Evolutionary conservation across 2,888 invertebrate species (phyloP).

Genomic region (Drosophila meridionalis): DNA sequence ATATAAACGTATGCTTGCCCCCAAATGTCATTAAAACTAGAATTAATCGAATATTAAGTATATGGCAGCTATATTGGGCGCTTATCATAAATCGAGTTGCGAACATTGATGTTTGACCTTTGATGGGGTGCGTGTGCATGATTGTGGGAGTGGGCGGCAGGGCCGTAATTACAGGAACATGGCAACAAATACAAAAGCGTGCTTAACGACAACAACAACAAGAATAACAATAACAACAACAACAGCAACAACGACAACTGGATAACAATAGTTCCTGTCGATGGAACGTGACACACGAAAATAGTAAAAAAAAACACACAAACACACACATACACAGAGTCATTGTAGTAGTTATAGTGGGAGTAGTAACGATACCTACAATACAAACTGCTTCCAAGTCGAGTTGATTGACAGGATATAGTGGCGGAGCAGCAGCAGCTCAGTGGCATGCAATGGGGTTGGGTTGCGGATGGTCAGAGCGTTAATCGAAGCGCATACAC

Average conservation of each 20-base stretch:
- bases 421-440: constrained; percentile 13
- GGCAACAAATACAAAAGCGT: constrained; percentile 50
- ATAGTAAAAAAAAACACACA: constrained; percentile 12
- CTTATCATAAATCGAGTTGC: constrained; percentile 18
- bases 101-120: constrained; percentile 62
- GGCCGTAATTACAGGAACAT: constrained; percentile 59
- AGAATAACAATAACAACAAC: constrained; percentile 13
- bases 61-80: not conserved
- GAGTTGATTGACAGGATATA: constrained; percentile 70
- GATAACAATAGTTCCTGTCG: constrained; percentile 46
- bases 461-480: constrained; percentile 22
- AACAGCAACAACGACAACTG: constrained; percentile 28
- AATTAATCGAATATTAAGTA: constrained; percentile 34
- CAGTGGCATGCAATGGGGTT: constrained; percentile 5
- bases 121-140: constrained; percentile 49
- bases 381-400: constrained; percentile 50
- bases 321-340: constrained; percentile 16
- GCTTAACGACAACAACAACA: constrained; percentile 34
- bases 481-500: constrained; percentile 68
- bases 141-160: constrained; percentile 26
- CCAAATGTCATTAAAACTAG: constrained; percentile 13
- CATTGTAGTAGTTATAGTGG: constrained; percentile 33
- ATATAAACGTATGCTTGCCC: not conserved
- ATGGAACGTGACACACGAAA: constrained; percentile 47
- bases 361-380: constrained; percentile 58